These are phyloP conservation scores for Lacanobia wlatinum DNA, from an alignment of 2,888 invertebrate species.

Conservation along the genomic window DNA sequence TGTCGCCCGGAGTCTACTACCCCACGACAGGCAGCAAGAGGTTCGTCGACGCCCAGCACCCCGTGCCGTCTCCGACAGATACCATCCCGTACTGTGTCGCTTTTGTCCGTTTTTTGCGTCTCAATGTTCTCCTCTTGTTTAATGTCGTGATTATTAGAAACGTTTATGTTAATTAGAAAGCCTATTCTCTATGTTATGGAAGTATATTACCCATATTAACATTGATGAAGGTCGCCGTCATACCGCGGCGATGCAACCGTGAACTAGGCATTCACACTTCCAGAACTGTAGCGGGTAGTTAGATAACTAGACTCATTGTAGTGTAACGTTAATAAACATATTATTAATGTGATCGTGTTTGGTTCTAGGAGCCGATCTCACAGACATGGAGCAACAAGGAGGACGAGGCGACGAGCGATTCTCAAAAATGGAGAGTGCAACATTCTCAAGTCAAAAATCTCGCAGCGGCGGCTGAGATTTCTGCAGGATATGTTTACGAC, in stretches of 20 bases:
- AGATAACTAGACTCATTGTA: conserved; percentile 75
- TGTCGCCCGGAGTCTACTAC: conserved; percentile 89
- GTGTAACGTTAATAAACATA: conserved; percentile 70
- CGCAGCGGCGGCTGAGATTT: conserved; percentile 94
- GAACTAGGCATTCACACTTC: conserved; percentile 83
- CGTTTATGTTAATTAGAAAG: conserved; percentile 78
- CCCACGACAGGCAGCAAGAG: conserved; percentile 88
- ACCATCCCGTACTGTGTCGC: conserved; percentile 85
- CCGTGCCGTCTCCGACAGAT: conserved; percentile 84
- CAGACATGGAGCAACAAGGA: conserved; percentile 92
- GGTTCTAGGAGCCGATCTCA: conserved; percentile 92
- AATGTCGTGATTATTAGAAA: conserved; percentile 68
- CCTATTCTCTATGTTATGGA: conserved; percentile 73
- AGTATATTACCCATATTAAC: conserved; percentile 84
- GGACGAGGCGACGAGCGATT: conserved; percentile 95
- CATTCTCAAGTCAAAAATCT: conserved; percentile 96
- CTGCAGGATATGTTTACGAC: conserved; percentile 96
- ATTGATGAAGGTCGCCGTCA: conserved; percentile 82
- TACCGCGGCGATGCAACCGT: conserved; percentile 76
- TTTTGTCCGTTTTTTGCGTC: conserved; percentile 80
- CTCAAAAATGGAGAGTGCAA: conserved; percentile 99
- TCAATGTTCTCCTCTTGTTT: conserved; percentile 64
- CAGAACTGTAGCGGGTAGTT: conserved; percentile 70
- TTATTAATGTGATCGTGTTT: conserved; percentile 71
- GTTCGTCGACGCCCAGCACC: conserved; percentile 84